Evolutionary conservation across 2,888 invertebrate species (phyloP).

Genomic region (Galeruca laticollis): DNA sequence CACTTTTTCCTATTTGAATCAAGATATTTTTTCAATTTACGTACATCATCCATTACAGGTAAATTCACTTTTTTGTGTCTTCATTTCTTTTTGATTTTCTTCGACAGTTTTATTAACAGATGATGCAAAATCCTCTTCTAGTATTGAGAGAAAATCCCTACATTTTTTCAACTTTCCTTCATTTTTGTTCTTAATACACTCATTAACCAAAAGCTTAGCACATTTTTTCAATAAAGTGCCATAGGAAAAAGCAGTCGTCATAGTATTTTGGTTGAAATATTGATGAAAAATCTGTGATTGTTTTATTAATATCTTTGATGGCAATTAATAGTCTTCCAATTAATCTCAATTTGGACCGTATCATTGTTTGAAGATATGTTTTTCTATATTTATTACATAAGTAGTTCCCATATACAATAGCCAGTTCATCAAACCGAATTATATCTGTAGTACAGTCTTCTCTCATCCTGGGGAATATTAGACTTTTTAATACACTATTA

Average conservation of each 20-base stretch:
- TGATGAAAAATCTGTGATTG: constrained; percentile 18
- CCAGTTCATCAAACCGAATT: constrained; percentile 19
- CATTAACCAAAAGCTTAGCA: constrained; percentile 14
- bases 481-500: constrained; percentile 6
- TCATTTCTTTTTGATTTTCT: constrained; percentile 24
- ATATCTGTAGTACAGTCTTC: constrained; percentile 7
- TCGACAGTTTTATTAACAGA: constrained; percentile 24
- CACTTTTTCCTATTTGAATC: background rate
- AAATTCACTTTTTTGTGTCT: constrained; percentile 20
- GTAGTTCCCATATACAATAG: constrained; percentile 19
- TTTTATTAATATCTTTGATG: constrained; percentile 8
- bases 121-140: constrained; percentile 22
- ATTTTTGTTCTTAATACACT: constrained; percentile 17
- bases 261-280: constrained; percentile 21
- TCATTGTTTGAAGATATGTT: constrained; percentile 17
- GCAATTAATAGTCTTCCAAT: constrained; percentile 11
- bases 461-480: constrained; percentile 17
- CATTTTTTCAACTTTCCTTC: constrained; percentile 4
- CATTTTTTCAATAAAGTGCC: no score
- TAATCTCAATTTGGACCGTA: constrained; percentile 19
- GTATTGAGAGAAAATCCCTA: constrained; percentile 10
- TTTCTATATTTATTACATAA: constrained; percentile 20
- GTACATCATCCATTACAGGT: constrained; percentile 19
- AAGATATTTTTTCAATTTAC: constrained; percentile 17
- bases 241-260: constrained; percentile 14